Evolutionary conservation across 2,113 vertebrate genomes (phyloP), one percentile per base, ranked within the genome.

Genomic region (Regulus satrapa): DNA sequence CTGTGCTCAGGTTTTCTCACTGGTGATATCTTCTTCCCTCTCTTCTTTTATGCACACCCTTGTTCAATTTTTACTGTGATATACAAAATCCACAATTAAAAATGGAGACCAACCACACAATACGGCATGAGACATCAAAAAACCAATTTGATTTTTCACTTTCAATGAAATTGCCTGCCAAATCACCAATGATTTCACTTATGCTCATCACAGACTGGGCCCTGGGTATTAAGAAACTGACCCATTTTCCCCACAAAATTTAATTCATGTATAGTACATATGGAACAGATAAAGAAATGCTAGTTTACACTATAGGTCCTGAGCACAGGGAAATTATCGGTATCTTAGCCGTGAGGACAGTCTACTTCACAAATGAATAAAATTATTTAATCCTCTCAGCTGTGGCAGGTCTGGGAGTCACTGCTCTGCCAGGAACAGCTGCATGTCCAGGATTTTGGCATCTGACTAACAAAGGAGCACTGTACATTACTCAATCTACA

Each of bases 341-440:
- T 68, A 46, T 40, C 52, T 79, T 52, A 62, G 64, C 40, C 78
- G 54, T 14, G 32, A 67, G 18, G 61, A 78, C 59, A 93, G n/a
- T 77, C 45, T 74, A 48, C 83, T 80, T 77, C 64, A 84, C 61
- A 92, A 40, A 76, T 54, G 46, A 86, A 92, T 81, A 89, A 89
- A 72, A 59, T 63, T 48, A 52, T 17, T 85, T 67, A 34, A 77
- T 74, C 62, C 79, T 71, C 62, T 92, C 79, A 88, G 75, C 76
- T 84, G 68, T 77, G 73, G 52, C 68, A 85, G 48, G 51, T 48
- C 67, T 46, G 28, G 1, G 5, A 93, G 71, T 54, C 75, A 68
- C 24, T 34, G 59, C 40, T 71, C 85, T 94, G 92, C 74, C 85
- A 94, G 71, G 73, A 95, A 92, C 89, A 95, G 92, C 94, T 95